These are phyloP conservation scores for Brienomyrus brachyistius DNA, from an alignment of 2,113 vertebrate species.

Conservation along the genomic window DNA sequence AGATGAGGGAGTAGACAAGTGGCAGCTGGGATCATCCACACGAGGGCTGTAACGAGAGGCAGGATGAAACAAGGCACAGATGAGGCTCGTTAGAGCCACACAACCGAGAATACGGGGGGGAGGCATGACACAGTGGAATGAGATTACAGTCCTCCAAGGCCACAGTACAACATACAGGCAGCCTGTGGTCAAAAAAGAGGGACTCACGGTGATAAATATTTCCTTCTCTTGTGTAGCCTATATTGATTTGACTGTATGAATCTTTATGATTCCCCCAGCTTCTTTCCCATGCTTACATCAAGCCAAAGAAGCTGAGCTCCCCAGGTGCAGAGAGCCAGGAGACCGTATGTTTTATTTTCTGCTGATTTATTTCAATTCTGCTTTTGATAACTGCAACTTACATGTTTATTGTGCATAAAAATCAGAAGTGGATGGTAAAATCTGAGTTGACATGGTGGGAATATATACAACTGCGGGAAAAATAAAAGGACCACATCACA, in stretches of 20 bases:
- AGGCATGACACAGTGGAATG: neutral
- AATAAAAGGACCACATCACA: too few species aligned
- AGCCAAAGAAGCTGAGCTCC: neutral
- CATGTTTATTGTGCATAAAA: neutral
- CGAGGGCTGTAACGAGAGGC: too few species aligned
- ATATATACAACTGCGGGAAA: neutral
- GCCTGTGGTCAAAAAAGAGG: neutral
- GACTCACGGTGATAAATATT: neutral
- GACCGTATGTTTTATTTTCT: neutral
- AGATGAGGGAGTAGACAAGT: too few species aligned
- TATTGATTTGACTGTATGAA: neutral
- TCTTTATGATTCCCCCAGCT: neutral
- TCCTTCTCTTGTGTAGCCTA: neutral
- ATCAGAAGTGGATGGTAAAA: neutral
- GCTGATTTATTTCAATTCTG: neutral
- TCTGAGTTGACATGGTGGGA: neutral
- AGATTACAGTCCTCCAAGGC: neutral
- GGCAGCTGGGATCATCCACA: too few species aligned
- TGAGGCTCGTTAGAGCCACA: too few species aligned
- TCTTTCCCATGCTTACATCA: slow-evolving; percentile 10
- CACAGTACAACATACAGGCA: neutral
- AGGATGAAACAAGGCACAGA: too few species aligned
- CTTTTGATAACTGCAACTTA: neutral
- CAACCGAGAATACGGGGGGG: too few species aligned
- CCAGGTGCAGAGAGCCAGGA: slow-evolving; percentile 12